phyloP scores from a whole-genome alignment of 1,140 invertebrate species.

The Sycobia sp. region DNA sequence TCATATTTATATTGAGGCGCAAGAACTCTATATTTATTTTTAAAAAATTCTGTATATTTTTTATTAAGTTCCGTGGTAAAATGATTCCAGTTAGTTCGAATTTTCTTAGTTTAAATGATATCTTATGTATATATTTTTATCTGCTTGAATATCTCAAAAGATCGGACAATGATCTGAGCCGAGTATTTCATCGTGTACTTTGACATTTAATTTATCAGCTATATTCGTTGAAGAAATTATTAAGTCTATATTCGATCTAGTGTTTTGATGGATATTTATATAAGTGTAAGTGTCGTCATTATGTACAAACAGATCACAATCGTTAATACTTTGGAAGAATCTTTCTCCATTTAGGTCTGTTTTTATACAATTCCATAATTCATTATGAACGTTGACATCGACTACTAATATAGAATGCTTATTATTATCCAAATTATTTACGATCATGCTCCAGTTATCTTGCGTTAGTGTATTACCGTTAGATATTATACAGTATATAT shows the following conservation, averaged over 20 bases:
- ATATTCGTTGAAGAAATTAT: conserved; percentile 31
- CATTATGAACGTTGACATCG: neutral
- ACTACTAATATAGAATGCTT: neutral
- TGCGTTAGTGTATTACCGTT: neutral
- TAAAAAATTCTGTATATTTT: neutral
- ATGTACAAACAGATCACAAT: too few species aligned
- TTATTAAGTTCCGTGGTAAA: neutral
- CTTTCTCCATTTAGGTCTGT: too few species aligned
- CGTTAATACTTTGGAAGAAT: too few species aligned
- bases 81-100: neutral
- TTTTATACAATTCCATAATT: neutral
- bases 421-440: neutral
- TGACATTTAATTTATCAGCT: neutral
- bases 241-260: conserved; percentile 26
- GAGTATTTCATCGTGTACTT: neutral
- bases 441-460: conserved; percentile 1
- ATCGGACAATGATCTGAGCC: too few species aligned
- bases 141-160: too few species aligned
- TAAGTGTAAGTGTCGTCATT: too few species aligned
- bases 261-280: neutral
- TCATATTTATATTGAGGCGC: too few species aligned
- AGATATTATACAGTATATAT: too few species aligned
- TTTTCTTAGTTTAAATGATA: neutral
- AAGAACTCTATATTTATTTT: too few species aligned
- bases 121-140: conserved; percentile 18